These are phyloP conservation scores for Ceyx erithaca DNA, from an alignment of 2,797 vertebrate species.

Conservation along the genomic window DNA sequence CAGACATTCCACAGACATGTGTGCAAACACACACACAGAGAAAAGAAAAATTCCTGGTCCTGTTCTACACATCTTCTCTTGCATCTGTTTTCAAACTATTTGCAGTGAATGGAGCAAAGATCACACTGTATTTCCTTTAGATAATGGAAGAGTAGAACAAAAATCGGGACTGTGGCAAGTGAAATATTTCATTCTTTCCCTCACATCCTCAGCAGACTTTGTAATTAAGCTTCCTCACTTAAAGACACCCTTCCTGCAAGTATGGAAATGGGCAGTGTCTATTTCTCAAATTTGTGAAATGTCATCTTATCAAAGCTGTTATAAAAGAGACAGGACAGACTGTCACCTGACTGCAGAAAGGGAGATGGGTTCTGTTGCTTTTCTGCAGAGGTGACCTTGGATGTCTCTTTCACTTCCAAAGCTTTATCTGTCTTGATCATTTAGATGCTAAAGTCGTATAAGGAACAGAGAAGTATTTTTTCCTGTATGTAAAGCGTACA, in stretches of 20 bases:
- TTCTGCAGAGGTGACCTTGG: constrained; percentile 40
- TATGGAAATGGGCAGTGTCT: constrained; percentile 19
- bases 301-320: not conserved
- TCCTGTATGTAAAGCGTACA: not conserved
- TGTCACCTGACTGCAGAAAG: constrained; percentile 8
- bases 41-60: not conserved
- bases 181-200: constrained; percentile 18
- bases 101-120: not conserved
- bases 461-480: constrained; percentile 23
- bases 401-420: constrained; percentile 5
- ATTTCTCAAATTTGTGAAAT: constrained; percentile 7
- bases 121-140: not conserved
- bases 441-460: constrained; percentile 25
- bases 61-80: not conserved
- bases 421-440: constrained; percentile 12
- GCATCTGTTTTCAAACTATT: not conserved
- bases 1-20: not conserved
- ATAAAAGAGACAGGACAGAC: not conserved
- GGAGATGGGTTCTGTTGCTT: not conserved
- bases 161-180: not conserved
- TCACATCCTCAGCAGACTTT: constrained; percentile 5
- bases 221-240: constrained; percentile 41
- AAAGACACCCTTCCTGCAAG: constrained; percentile 41
- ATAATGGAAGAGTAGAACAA: not conserved
- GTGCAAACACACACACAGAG: not conserved